Percentiles rank a stretch among this genome's conserved stretches.
phyloP scores from a whole-genome alignment of 2,113 vertebrate species.

The Todiramphus saurophagus region DNA sequence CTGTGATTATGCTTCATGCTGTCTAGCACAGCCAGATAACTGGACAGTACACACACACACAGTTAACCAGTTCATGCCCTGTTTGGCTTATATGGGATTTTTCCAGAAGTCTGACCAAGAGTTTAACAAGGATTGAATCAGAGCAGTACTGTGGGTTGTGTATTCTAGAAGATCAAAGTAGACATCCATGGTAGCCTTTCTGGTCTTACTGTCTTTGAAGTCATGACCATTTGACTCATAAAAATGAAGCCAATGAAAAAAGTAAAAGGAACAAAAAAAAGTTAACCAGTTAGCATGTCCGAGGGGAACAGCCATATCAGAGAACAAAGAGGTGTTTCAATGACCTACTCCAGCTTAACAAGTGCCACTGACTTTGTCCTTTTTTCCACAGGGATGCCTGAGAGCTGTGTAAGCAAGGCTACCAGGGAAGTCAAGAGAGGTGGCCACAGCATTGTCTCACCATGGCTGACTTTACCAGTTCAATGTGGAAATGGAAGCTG shows the following conservation, averaged over 20 bases:
- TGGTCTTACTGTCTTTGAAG: background rate
- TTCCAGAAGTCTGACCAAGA: background rate
- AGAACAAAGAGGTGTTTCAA: background rate
- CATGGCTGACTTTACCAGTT: background rate
- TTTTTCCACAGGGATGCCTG: background rate
- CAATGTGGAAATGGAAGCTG: background rate
- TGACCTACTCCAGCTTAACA: background rate
- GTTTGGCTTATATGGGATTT: background rate
- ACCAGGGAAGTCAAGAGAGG: background rate
- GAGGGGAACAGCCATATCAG: background rate
- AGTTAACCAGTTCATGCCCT: background rate
- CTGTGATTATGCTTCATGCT: background rate
- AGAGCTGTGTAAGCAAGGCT: background rate
- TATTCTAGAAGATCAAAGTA: background rate
- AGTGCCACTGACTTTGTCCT: background rate
- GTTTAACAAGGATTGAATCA: background rate
- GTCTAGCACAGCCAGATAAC: background rate
- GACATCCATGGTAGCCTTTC: background rate
- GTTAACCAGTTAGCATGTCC: background rate
- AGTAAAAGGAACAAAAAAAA: background rate
- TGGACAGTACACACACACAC: background rate
- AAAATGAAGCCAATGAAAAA: background rate
- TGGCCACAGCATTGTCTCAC: accelerated
- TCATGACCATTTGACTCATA: background rate
- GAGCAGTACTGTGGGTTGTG: background rate